Base-by-base conservation (phyloP, 2,113 vertebrate genomes). In the Eulemur rufifrons region DNA sequence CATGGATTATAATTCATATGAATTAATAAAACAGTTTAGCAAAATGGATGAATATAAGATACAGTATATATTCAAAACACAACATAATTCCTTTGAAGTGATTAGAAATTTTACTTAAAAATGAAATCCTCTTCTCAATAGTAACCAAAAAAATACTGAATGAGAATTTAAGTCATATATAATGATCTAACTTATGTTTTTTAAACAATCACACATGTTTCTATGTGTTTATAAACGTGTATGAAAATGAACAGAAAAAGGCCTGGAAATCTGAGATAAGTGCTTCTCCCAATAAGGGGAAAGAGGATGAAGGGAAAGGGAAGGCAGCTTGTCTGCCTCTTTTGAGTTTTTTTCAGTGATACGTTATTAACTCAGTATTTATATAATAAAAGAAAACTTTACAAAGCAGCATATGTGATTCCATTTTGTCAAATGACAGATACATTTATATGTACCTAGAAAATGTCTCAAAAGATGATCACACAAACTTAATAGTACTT, bases 41-140 rank as follows among this genome's bases (percentile, higher is more conserved):
- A 68, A 82, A 85, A 37, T 82, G 27, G 13, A 81, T 86, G 6
- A 85, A 74, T 78, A 63, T 82, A 77, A 73, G 21, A 71, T 56
- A 73, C 8, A 50, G 20, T 74, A 8, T 61, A 23, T 73, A 81
- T 47, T 68, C 64, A 93, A 95, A 91, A 91, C 54, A 88, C 20
- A 91, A 29, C 32, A 37, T 37, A 85, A 82, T 56, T 95, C n/a
- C 25, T 93, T 93, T 80, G 25, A 89, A n/a, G 27, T 64, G 50
- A 86, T 61, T 89, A 86, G 56, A 95, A 91, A 80, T 85, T 86
- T 85, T 93, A 84, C 87, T 78, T 78, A 56, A 74, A 97, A 73
- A 50, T 73, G 27, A 61, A 91, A 78, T 86, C 54, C 5, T 42
- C 63, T 45, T 82, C 27, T 92, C 23, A 66, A 15, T 25, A 82